phyloP scores from a whole-genome alignment of 1,140 invertebrate species.

The Drosophila quadrilineata region DNA sequence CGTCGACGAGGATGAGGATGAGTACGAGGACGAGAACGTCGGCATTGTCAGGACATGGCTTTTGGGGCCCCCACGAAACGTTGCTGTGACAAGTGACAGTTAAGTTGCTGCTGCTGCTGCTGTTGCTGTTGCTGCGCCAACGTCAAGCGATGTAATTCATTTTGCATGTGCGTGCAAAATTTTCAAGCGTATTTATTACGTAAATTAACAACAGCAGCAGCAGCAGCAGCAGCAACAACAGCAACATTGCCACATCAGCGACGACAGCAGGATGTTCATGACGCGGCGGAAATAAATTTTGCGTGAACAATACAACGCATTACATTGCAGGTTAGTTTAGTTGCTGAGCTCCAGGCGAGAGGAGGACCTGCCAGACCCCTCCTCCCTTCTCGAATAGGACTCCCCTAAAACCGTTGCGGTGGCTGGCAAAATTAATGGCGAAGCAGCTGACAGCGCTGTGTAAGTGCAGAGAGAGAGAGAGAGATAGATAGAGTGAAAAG shows the following conservation, averaged over 20 bases:
- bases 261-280: conserved; percentile 76
- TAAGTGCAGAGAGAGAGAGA: neutral
- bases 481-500: neutral
- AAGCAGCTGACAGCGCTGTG: conserved; percentile 46
- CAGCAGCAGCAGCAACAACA: conserved; percentile 33
- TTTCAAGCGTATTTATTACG: conserved; percentile 80
- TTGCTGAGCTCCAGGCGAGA: conserved; percentile 31
- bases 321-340: conserved; percentile 74
- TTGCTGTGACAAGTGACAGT: conserved; percentile 81
- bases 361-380: neutral
- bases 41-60: conserved; percentile 50
- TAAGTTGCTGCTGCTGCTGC: conserved; percentile 68
- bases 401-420: too few species aligned
- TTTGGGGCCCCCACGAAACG: conserved; percentile 49
- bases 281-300: conserved; percentile 79
- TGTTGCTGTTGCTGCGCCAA: conserved; percentile 40
- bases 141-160: conserved; percentile 67
- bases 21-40: conserved; percentile 14
- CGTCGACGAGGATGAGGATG: conserved; percentile 8
- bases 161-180: conserved; percentile 78
- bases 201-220: conserved; percentile 74
- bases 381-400: too few species aligned
- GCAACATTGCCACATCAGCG: conserved; percentile 37
- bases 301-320: conserved; percentile 79
- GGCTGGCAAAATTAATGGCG: conserved; percentile 62